These are phyloP conservation scores for Mylabris phalerata DNA, from an alignment of 1,140 invertebrate species.

Conservation along the genomic window DNA sequence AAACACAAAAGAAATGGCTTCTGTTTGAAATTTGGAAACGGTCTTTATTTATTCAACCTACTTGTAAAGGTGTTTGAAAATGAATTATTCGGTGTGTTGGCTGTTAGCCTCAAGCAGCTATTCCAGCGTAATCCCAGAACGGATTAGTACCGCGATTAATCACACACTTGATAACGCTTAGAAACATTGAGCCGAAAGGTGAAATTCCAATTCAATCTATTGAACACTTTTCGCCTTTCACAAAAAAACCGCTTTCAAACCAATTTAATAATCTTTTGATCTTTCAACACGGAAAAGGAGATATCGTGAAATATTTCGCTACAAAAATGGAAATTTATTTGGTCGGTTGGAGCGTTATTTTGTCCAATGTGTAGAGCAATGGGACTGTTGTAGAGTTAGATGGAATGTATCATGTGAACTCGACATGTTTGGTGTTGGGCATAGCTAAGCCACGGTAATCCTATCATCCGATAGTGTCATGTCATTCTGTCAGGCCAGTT, in stretches of 20 bases:
- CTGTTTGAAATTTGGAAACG: too few relatives aligned
- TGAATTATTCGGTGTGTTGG: constrained; percentile 16
- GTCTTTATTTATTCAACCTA: neutral
- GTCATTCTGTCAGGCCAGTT: constrained; percentile 39
- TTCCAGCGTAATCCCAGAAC: constrained; percentile 14
- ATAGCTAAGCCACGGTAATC: constrained; percentile 38
- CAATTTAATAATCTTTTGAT: neutral
- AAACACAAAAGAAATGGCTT: too few relatives aligned
- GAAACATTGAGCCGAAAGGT: constrained; percentile 24
- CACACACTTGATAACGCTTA: constrained; percentile 18
- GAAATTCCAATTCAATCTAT: constrained; percentile 7
- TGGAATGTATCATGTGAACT: constrained; percentile 28
- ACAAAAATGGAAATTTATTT: too few relatives aligned
- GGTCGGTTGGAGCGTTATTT: too few relatives aligned
- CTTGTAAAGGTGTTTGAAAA: neutral
- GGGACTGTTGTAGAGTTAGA: constrained; percentile 10
- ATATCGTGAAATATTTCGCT: constrained; percentile 4
- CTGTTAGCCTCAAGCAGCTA: constrained; percentile 16
- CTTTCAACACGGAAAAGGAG: neutral
- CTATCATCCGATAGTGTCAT: constrained; percentile 41
- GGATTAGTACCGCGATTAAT: constrained; percentile 24
- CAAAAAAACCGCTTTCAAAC: neutral
- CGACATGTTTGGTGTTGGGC: constrained; percentile 34
- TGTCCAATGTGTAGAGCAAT: neutral
- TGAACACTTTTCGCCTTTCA: neutral